Percentiles rank a stretch among this genome's conserved stretches.
Evolutionary conservation across 2,888 invertebrate species (phyloP).

Genomic region (Reticulitermes lucifugus): DNA sequence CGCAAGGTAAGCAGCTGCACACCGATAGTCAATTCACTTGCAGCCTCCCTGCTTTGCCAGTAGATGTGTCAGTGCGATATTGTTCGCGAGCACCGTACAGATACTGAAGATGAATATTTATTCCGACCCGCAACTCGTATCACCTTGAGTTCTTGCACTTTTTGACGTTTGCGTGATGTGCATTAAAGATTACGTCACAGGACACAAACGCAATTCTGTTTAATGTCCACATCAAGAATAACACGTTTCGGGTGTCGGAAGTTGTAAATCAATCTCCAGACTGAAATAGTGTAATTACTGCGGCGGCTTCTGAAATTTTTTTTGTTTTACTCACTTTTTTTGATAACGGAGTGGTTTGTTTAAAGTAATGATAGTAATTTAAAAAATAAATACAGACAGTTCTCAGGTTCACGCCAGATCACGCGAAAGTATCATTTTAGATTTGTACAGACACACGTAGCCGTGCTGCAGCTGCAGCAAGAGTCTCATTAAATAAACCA

Average conservation of each 20-base stretch:
- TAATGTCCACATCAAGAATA: too few relatives aligned
- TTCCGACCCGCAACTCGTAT: neutral
- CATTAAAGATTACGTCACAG: too few relatives aligned
- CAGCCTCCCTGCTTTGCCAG: neutral
- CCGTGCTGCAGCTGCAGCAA: neutral
- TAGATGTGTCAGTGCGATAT: neutral
- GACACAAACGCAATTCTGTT: too few relatives aligned
- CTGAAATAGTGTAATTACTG: neutral
- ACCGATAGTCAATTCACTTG: neutral
- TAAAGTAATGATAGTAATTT: neutral
- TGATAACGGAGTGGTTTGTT: neutral
- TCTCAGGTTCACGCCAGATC: neutral
- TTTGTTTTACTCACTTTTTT: neutral
- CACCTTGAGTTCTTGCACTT: neutral
- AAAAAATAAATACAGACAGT: neutral
- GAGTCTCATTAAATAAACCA: neutral
- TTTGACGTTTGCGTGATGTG: neutral
- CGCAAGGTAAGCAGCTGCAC: neutral
- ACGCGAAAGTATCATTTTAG: constrained; percentile 18
- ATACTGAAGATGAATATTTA: neutral
- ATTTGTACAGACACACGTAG: neutral
- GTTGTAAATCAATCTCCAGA: too few relatives aligned
- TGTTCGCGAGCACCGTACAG: neutral
- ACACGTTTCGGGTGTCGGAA: too few relatives aligned
- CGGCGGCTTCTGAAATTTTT: neutral